Percentiles rank a stretch among this genome's conserved stretches.
Conservation (phyloP, 2,113 vertebrate genomes). For the Notechis scutatus region DNA sequence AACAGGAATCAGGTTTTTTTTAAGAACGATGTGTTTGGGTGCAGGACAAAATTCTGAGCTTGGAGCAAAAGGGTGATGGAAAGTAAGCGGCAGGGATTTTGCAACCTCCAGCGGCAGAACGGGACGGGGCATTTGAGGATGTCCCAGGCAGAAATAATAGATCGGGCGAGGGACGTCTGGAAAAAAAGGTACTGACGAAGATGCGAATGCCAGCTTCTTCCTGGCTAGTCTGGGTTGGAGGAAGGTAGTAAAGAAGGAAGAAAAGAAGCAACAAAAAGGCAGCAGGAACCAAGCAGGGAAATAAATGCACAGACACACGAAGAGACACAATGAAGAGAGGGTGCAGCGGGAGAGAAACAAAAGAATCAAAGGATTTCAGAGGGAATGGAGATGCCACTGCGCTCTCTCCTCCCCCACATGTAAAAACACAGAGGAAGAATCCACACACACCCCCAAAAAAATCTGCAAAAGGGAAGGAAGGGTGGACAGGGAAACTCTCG, state of each 20-base stretch:
- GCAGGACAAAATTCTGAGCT: too few relatives aligned
- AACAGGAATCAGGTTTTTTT: neutral
- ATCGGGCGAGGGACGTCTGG: neutral
- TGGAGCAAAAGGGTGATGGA: neutral
- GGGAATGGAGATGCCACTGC: too few relatives aligned
- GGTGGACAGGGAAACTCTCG: too few relatives aligned
- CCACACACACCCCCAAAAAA: neutral
- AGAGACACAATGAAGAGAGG: neutral
- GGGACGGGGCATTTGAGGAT: neutral
- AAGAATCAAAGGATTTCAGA: neutral
- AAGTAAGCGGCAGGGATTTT: neutral
- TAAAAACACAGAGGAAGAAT: neutral
- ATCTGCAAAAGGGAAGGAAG: neutral
- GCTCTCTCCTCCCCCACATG: neutral
- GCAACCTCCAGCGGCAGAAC: neutral
- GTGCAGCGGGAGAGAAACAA: neutral
- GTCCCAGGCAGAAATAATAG: neutral
- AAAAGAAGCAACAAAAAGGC: neutral
- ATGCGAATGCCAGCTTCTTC: neutral
- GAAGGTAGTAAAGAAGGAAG: too few relatives aligned
- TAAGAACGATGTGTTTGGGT: neutral
- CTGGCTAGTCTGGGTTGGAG: neutral
- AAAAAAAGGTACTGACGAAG: accelerated
- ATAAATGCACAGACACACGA: too few relatives aligned
- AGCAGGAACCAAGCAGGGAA: neutral